A percentile compares a stretch with the other conserved stretches of the same genome.
Evolutionary conservation across 2,113 vertebrate genomes (phyloP).

Genomic region (Holacanthus passer): DNA sequence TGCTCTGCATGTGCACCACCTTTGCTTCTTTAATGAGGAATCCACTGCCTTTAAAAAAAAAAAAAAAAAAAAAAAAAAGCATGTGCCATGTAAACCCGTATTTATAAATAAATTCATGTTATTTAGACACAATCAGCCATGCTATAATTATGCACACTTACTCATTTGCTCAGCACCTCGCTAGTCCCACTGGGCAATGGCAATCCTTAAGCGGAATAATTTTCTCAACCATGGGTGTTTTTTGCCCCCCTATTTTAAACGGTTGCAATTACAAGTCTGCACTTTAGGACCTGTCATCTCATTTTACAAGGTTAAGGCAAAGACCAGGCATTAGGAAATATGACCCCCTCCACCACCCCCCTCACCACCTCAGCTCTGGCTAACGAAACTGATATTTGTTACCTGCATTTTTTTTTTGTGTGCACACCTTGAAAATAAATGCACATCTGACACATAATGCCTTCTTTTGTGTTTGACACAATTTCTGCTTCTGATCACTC

Average conservation of each 20-base stretch:
- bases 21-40: conserved; percentile 45
- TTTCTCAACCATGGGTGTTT: conserved; percentile 64
- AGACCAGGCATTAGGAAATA: conserved; percentile 79
- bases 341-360: conserved; percentile 56
- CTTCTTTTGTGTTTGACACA: conserved; percentile 70
- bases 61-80: conserved; percentile 29
- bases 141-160: conserved; percentile 80
- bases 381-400: conserved; percentile 73
- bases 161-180: conserved; percentile 74
- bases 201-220: conserved; percentile 73
- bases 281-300: conserved; percentile 81
- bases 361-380: conserved; percentile 47
- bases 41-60: conserved; percentile 31
- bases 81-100: conserved; percentile 52
- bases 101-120: conserved; percentile 79
- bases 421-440: conserved; percentile 74
- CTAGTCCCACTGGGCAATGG: conserved; percentile 71
- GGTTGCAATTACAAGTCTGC: conserved; percentile 80
- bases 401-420: conserved; percentile 50
- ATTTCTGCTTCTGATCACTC: conserved; percentile 53
- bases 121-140: conserved; percentile 73
- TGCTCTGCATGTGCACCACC: conserved; percentile 51
- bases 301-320: conserved; percentile 81
- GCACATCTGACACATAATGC: conserved; percentile 61
- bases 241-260: conserved; percentile 73